Evolutionary conservation across 2,888 invertebrate genomes (phyloP), one percentile per base, ranked within the genome.

Genomic region (Taenaris catops): DNA sequence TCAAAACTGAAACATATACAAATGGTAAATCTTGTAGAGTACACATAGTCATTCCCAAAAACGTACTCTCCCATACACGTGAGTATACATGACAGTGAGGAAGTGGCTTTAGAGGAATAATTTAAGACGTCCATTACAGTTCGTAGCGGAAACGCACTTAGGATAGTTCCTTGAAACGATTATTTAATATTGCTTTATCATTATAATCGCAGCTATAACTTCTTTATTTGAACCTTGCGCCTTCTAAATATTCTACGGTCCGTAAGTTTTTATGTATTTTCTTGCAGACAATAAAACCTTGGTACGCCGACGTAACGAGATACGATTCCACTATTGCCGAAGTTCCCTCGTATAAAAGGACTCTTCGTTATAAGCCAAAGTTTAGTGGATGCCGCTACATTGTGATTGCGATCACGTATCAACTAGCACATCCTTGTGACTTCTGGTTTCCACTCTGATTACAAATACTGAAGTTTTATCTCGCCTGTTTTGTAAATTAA

Each of bases 381-480:
- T 57, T 51, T 41, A 44, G 24, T 70, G 66, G 63, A 34, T 45
- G 34, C 44, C 34, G 46, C 43, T 49, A 16, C 50, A 68, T 81
- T 74, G 57, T 61, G 72, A 58, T 53, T 52, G 28, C 18, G 25
- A 49, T 55, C 83, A 83, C 83, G 83, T 83, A 66, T 41, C 34
- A 43, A 51, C 73, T 69, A 67, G 70, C 72, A 70, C 65, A 69
- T 67, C 62, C 68, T 65, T 67, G 62, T 57, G 64, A 74, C 81
- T 80, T 70, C 81, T 65, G 73, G 71, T 71, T 72, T 67, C 66
- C 53, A 59, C 54, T 44, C 60, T 70, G 75, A 70, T 74, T 73
- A 75, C 68, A 66, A 73, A 74, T 72, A 63, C 58, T 58, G 58
- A 65, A 63, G 63, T 66, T 59, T 55, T 53, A 57, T 62, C 49